Conservation (phyloP, 1,140 invertebrate species). For the Sycophaga agraensis region DNA sequence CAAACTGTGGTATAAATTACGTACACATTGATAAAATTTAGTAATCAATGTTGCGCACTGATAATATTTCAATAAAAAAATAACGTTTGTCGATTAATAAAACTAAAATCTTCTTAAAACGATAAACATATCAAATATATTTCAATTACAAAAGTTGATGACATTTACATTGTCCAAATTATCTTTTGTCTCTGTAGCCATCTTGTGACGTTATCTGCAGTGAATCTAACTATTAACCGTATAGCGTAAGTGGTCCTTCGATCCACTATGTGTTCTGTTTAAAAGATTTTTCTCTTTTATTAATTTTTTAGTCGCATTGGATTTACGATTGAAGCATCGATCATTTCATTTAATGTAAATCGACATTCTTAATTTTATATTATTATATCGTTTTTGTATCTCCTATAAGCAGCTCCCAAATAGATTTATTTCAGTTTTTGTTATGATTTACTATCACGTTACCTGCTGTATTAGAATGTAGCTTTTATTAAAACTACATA, state of each 20-base stretch:
- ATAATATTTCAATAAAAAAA: neutral
- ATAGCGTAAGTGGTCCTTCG: slow-evolving; percentile 78
- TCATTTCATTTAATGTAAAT: slow-evolving; percentile 24
- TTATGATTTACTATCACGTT: slow-evolving; percentile 31
- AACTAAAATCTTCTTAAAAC: neutral
- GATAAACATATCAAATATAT: neutral
- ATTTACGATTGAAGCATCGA: slow-evolving; percentile 21
- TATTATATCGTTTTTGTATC: slow-evolving; percentile 16
- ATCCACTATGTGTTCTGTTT: slow-evolving; percentile 55
- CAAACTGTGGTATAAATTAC: too few relatives aligned
- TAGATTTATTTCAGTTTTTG: slow-evolving; percentile 28
- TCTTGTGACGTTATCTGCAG: slow-evolving; percentile 85
- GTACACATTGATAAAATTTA: too few relatives aligned
- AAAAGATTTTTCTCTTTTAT: slow-evolving; percentile 31
- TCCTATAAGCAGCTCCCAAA: slow-evolving; percentile 10
- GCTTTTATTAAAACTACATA: slow-evolving; percentile 14
- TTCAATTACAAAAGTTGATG: slow-evolving; percentile 13
- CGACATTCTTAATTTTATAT: slow-evolving; percentile 17
- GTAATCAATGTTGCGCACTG: slow-evolving; percentile 15
- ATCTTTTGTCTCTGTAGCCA: slow-evolving; percentile 71
- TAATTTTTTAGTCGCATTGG: slow-evolving; percentile 19
- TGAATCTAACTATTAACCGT: slow-evolving; percentile 85
- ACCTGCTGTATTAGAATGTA: slow-evolving; percentile 42
- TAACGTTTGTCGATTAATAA: neutral
- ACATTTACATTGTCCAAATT: slow-evolving; percentile 39